phyloP scores from a whole-genome alignment of 2,113 vertebrate genomes.

The Halichoeres trimaculatus region DNA sequence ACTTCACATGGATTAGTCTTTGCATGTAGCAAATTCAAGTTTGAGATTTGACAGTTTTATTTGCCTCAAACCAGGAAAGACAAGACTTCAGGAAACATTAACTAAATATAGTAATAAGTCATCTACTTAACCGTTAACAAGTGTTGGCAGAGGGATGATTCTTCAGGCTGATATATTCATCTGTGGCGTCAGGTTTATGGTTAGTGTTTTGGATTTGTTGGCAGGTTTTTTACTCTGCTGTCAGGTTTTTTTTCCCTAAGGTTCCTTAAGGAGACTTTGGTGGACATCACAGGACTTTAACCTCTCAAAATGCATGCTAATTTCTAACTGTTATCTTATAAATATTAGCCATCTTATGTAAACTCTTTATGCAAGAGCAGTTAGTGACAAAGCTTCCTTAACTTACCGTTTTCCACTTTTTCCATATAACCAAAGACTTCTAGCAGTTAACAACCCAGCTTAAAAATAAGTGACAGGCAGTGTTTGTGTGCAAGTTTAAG shows the following conservation, averaged over 20 bases:
- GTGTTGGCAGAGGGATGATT: background rate
- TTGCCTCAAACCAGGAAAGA: background rate
- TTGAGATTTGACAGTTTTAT: no score
- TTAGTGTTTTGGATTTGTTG: background rate
- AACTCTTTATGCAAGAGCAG: background rate
- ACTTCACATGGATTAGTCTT: background rate
- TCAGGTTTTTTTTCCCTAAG: no score
- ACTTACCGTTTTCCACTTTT: no score
- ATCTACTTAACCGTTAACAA: background rate
- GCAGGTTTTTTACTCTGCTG: background rate
- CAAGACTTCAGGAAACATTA: slow-evolving; percentile 15
- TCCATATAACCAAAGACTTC: no score
- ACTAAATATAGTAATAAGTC: slow-evolving; percentile 8
- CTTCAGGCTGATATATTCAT: slow-evolving; percentile 14
- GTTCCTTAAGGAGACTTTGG: no score
- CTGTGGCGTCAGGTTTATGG: background rate
- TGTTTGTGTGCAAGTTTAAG: background rate
- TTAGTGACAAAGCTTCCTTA: background rate
- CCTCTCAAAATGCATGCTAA: background rate
- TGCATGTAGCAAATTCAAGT: background rate
- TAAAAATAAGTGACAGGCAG: background rate
- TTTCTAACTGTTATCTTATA: no score
- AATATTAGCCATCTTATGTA: no score
- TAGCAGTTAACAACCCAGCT: background rate
- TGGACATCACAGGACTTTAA: background rate